Conservation (phyloP, 2,888 invertebrate genomes). For the Chymomyza fuscimana region DNA sequence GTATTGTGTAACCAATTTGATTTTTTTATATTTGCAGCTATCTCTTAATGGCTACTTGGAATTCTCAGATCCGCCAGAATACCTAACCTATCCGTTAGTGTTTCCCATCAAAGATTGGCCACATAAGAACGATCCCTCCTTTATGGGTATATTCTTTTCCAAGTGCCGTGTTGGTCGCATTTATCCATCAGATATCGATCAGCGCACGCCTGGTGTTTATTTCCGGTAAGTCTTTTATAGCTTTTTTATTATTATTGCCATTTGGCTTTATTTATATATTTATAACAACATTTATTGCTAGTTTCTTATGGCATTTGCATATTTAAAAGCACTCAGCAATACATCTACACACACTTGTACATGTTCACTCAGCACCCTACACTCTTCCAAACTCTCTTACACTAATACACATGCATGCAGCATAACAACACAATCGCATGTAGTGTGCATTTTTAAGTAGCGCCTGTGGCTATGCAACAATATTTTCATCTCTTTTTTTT, state of each 20-base stretch:
- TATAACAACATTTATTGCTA: conserved; percentile 44
- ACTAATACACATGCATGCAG: background rate
- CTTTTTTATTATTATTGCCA: background rate
- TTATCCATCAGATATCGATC: conserved; percentile 87
- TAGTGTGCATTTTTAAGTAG: background rate
- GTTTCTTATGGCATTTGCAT: conserved; percentile 46
- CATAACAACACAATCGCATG: background rate
- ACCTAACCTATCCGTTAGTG: conserved; percentile 90
- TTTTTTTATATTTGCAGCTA: conserved; percentile 80
- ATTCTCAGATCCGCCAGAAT: conserved; percentile 94
- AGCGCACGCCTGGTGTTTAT: conserved; percentile 89
- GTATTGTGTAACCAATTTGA: background rate
- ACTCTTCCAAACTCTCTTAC: background rate
- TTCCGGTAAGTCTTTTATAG: conserved; percentile 82
- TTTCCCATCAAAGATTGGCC: conserved; percentile 95
- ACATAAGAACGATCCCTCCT: conserved; percentile 90
- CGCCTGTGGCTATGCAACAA: background rate
- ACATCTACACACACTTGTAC: background rate
- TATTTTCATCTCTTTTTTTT: conserved; percentile 15
- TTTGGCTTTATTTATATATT: conserved; percentile 22
- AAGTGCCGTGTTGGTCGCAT: conserved; percentile 90
- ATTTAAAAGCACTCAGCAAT: conserved; percentile 37
- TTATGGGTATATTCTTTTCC: conserved; percentile 96
- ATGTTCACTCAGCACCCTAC: background rate
- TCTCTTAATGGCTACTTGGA: conserved; percentile 91